phyloP scores from a whole-genome alignment of 2,113 vertebrate species.

The Callopanchax toddi region DNA sequence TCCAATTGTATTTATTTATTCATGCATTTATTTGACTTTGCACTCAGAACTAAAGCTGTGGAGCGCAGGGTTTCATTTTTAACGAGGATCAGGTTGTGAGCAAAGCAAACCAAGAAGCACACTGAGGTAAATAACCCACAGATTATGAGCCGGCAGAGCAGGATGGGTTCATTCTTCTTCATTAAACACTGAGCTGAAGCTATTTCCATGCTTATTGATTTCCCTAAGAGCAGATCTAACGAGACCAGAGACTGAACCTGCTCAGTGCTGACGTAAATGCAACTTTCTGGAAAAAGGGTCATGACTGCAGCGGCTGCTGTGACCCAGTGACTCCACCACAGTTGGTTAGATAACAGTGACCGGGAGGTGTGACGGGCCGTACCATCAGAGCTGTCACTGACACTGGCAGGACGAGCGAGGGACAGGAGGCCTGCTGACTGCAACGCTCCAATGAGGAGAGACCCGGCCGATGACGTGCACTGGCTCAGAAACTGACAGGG shows the following conservation, averaged over 20 bases:
- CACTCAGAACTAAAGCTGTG: no score
- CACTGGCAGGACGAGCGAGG: slow-evolving; percentile 18
- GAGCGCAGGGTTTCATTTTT: no score
- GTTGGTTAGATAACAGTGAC: slow-evolving; percentile 53
- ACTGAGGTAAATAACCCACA: no score
- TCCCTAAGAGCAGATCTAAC: slow-evolving; percentile 3
- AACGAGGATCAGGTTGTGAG: no score
- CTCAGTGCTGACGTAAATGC: slow-evolving; percentile 49
- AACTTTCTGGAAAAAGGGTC: slow-evolving; percentile 45
- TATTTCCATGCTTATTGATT: slow-evolving; percentile 57
- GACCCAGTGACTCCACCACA: slow-evolving; percentile 49
- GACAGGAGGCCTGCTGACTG: slow-evolving; percentile 26
- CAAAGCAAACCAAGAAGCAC: no score
- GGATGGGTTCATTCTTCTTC: slow-evolving; percentile 8
- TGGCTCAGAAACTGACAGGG: slow-evolving; percentile 20
- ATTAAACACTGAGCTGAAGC: slow-evolving; percentile 32
- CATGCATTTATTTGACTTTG: no score
- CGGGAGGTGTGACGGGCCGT: slow-evolving; percentile 21
- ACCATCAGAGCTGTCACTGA: slow-evolving; percentile 36
- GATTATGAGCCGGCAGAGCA: background rate
- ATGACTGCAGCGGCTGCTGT: slow-evolving; percentile 30
- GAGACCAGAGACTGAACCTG: slow-evolving; percentile 23
- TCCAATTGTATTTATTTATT: no score
- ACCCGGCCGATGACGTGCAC: slow-evolving; percentile 24
- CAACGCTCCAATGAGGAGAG: slow-evolving; percentile 45